Percentiles rank a stretch among this genome's conserved stretches.
Evolutionary conservation across 2,113 vertebrate species (phyloP).

Genomic region (Setophaga petechia): DNA sequence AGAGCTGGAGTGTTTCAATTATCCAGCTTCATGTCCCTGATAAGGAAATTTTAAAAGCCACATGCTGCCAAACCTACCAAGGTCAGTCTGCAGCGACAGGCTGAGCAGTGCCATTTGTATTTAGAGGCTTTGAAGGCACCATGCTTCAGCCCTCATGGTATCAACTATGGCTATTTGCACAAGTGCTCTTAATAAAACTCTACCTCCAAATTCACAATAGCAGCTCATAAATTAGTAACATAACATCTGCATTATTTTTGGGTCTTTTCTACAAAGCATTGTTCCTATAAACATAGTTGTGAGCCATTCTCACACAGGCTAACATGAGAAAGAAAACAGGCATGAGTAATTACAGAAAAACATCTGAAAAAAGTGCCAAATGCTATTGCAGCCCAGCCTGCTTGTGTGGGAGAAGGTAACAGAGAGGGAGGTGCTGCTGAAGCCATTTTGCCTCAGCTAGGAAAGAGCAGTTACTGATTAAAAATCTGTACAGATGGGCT

Average conservation of each 20-base stretch:
- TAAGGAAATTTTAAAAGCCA: neutral
- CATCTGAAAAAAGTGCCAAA: neutral
- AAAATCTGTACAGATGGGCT: conserved; percentile 9
- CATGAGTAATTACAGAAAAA: neutral
- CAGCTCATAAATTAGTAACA: conserved; percentile 23
- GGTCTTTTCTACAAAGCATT: neutral
- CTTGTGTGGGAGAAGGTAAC: conserved; percentile 22
- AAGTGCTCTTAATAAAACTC: conserved; percentile 32
- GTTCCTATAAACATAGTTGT: neutral
- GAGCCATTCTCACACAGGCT: neutral
- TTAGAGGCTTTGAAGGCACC: neutral
- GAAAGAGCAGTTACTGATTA: conserved; percentile 18
- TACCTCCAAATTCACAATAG: conserved; percentile 4
- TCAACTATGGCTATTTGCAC: neutral
- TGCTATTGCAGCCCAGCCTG: neutral
- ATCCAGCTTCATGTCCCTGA: neutral
- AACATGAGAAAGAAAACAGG: conserved; percentile 29
- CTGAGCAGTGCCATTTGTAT: neutral
- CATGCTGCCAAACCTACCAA: neutral
- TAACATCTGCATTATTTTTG: neutral
- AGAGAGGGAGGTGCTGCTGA: neutral
- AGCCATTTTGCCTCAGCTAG: neutral
- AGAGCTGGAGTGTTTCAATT: neutral
- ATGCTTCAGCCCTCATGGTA: neutral
- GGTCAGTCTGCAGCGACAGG: neutral